Evolutionary conservation across 2,113 vertebrate species (phyloP).

Genomic region (Notarius lentiginosus): DNA sequence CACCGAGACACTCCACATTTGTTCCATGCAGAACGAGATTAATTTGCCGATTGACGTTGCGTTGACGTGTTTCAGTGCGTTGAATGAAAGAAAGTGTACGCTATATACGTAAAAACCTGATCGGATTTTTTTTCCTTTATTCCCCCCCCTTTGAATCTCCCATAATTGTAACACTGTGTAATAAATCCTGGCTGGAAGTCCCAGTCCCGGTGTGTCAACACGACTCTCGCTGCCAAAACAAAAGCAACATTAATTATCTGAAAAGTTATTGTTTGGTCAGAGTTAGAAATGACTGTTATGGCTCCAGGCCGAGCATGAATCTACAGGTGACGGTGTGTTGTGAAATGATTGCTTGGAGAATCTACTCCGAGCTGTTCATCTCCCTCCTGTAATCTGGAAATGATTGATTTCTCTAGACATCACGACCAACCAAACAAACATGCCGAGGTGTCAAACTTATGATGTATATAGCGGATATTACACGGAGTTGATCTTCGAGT

Average conservation of each 20-base stretch:
- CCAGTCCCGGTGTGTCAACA: neutral
- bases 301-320: neutral
- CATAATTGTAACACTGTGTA: neutral
- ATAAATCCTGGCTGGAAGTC: neutral
- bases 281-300: neutral
- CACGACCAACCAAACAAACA: too few species aligned
- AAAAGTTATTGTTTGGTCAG: neutral
- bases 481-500: too few species aligned
- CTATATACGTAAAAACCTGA: neutral
- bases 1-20: neutral
- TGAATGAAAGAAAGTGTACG: neutral
- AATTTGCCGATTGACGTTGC: neutral
- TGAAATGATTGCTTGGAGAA: neutral
- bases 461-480: too few species aligned
- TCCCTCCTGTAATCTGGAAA: neutral
- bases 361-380: neutral
- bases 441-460: too few species aligned
- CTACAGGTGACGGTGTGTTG: neutral
- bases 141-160: too few species aligned
- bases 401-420: neutral
- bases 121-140: neutral
- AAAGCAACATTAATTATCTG: neutral
- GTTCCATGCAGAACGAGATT: neutral
- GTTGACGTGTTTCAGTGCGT: neutral
- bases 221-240: neutral